Evolutionary conservation across 2,888 invertebrate genomes (phyloP).

Genomic region (Phania funesta): DNA sequence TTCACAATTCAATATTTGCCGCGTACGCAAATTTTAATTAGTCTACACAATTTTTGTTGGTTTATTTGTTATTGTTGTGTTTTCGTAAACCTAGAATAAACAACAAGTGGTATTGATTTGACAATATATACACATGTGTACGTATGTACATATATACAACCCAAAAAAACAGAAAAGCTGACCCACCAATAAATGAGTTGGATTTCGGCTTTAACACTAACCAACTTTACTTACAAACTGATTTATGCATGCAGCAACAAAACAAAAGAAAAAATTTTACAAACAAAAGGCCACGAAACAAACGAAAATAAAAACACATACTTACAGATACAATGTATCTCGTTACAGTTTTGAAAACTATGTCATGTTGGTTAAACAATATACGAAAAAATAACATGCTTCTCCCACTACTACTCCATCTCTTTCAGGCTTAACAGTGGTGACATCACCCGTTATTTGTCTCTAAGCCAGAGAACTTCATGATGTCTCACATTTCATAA

Average conservation of each 20-base stretch:
- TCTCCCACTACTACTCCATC: constrained; percentile 6
- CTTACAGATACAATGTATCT: constrained; percentile 15
- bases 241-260: background rate
- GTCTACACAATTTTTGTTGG: background rate
- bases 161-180: no score
- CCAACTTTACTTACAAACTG: background rate
- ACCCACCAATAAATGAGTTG: no score
- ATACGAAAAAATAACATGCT: background rate
- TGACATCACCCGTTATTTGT: constrained; percentile 40
- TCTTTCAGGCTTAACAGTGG: constrained; percentile 1
- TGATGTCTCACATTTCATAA: constrained; percentile 4
- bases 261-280: background rate
- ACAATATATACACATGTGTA: background rate
- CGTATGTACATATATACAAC: no score
- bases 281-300: background rate
- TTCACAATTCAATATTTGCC: no score
- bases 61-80: constrained; percentile 1
- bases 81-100: constrained; percentile 14
- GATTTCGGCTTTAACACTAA: no score
- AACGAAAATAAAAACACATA: background rate
- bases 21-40: no score
- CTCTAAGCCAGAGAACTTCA: constrained; percentile 2
- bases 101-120: constrained; percentile 47
- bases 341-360: constrained; percentile 48
- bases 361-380: constrained; percentile 5